Evolutionary conservation across 2,113 vertebrate species (phyloP).

Genomic region (Atractosteus spatula): DNA sequence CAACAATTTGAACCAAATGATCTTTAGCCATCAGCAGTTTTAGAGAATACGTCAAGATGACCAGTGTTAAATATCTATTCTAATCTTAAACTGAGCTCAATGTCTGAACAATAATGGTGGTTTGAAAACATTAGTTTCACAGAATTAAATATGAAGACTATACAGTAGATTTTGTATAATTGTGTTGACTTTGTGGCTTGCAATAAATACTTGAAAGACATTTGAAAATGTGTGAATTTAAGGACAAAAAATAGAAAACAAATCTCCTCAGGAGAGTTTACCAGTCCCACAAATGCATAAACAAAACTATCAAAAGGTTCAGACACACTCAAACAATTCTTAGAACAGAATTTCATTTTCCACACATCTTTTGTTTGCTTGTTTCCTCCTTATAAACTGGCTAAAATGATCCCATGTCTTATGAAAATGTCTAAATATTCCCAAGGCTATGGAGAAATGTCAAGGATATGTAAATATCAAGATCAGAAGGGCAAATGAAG

Average conservation of each 20-base stretch:
- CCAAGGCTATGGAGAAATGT: too few relatives aligned
- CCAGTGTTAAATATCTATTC: not conserved
- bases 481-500: too few relatives aligned
- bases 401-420: too few relatives aligned
- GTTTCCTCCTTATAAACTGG: too few relatives aligned
- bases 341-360: constrained; percentile 62
- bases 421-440: too few relatives aligned
- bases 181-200: too few relatives aligned
- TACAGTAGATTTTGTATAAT: not conserved
- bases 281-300: not conserved
- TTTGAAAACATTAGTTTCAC: not conserved
- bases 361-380: too few relatives aligned
- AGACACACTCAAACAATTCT: constrained; percentile 53
- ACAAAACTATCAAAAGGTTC: constrained; percentile 15
- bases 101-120: not conserved
- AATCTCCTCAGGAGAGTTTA: not conserved
- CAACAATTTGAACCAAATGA: not conserved
- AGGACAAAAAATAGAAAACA: not conserved
- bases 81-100: not conserved
- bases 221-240: too few relatives aligned
- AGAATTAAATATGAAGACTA: constrained; percentile 3
- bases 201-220: too few relatives aligned
- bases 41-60: not conserved
- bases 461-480: too few relatives aligned
- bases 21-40: not conserved